Base-by-base conservation (phyloP, 2,797 vertebrate genomes). In the Limosa lapponica region DNA sequence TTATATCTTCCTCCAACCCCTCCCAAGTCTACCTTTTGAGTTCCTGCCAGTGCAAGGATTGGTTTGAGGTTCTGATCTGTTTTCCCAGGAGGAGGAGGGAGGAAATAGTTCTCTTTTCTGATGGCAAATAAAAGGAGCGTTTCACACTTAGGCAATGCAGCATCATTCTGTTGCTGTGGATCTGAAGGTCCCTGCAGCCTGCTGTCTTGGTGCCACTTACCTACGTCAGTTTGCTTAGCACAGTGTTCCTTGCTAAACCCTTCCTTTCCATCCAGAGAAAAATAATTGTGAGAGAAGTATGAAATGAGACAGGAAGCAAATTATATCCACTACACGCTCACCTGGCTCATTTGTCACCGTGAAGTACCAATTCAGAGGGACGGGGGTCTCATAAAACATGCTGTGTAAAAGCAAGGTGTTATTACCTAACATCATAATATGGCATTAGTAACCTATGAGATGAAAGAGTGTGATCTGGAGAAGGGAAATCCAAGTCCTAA, bases 1-100 rank as follows among this genome's bases (percentile, higher is more conserved):
- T 97, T 97, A 96, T 97, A 97, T 90, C 93, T 94, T 86, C n/a
- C 79, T 80, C 23, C 86, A 87, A 85, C 91, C 84, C 97, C 96
- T 96, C 96, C 96, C 95, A 93, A 88, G 54, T 69, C 92, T 92
- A 97, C 95, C 96, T 93, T 88, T 93, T 64, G 82, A 96, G 55
- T 58, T 91, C 89, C 93, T 91, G 57, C 91, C 85, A 91, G 36
- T 84, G 93, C 94, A 90, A 93, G 93, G 96, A 96, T 97, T 97
- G 96, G 96, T 92, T 96, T 94, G 87, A 79, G 94, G 92, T 71
- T 90, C 84, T 67, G 30, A 57, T 89, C 89, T 64, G 58, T 80
- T 94, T 91, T 70, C 87, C 77, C 73, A 78, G 82, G 54, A 95
- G 93, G 84, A 83, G 75, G 85, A 83, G 64, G 67, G 85, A 96